A percentile compares a stretch with the other conserved stretches of the same genome.
Conservation (phyloP, 2,113 vertebrate genomes). For the Rutilus rutilus region DNA sequence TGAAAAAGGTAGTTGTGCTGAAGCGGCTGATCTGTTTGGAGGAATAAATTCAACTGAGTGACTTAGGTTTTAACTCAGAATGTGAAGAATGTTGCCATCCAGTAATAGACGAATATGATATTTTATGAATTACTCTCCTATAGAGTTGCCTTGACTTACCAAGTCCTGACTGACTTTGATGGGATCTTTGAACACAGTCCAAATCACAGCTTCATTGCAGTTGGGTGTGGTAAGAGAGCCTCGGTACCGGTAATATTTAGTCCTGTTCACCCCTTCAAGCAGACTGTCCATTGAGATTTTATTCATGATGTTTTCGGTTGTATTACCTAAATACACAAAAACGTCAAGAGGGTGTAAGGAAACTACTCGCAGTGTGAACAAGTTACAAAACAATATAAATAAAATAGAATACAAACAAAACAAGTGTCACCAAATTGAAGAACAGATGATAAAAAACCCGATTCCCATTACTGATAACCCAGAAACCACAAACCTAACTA, state of each 20-base stretch:
- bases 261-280: constrained; percentile 65
- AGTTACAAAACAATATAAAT: no score
- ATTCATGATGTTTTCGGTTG: not conserved
- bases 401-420: no score
- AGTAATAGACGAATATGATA: not conserved
- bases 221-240: constrained; percentile 77
- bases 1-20: constrained; percentile 40
- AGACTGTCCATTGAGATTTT: constrained; percentile 67
- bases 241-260: constrained; percentile 73
- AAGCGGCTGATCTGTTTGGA: constrained; percentile 69
- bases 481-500: no score
- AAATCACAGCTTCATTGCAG: constrained; percentile 72
- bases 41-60: not conserved
- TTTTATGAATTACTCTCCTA: not conserved
- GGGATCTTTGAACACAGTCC: constrained; percentile 78
- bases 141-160: constrained; percentile 57
- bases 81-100: not conserved
- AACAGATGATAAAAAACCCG: no score
- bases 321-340: constrained; percentile 13
- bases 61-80: not conserved
- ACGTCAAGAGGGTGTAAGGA: not conserved
- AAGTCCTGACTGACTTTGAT: constrained; percentile 68
- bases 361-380: not conserved
- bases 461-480: no score
- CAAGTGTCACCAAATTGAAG: no score